Evolutionary conservation across 2,888 invertebrate species (phyloP).

Genomic region (Ypsolopha scabrella): DNA sequence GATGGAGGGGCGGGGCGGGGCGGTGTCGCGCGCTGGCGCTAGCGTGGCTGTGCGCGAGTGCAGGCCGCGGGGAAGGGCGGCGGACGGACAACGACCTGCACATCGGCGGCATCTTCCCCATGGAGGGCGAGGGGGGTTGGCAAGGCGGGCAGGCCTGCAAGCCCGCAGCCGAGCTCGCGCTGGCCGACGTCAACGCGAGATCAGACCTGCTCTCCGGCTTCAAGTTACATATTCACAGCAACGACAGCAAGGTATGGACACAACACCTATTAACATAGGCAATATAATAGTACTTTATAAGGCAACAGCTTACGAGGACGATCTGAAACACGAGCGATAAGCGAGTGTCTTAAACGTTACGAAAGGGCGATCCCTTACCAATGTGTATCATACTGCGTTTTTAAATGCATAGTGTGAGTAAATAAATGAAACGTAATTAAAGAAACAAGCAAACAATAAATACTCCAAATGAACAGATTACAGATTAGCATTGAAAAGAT

Average conservation of each 20-base stretch:
- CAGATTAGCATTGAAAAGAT: too few species aligned
- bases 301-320: too few species aligned
- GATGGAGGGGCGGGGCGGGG: conserved; percentile 15
- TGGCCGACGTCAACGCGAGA: conserved; percentile 94
- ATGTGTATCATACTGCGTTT: too few species aligned
- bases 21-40: conserved; percentile 33
- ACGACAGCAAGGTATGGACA: conserved; percentile 91
- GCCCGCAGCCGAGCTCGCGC: conserved; percentile 96
- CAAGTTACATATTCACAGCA: conserved; percentile 90
- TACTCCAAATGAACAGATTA: too few species aligned
- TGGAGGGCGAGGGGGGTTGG: conserved; percentile 96
- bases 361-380: too few species aligned
- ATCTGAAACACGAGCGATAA: too few species aligned
- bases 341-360: too few species aligned
- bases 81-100: conserved; percentile 82
- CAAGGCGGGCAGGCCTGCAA: conserved; percentile 98
- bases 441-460: neutral
- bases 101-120: conserved; percentile 98
- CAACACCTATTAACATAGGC: neutral
- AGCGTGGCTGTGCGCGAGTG: conserved; percentile 42
- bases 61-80: conserved; percentile 36
- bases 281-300: neutral
- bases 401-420: too few species aligned
- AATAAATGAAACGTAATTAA: too few species aligned
- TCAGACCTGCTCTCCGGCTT: conserved; percentile 92